Evolutionary conservation across 2,797 vertebrate genomes (phyloP), one percentile per base, ranked within the genome.

Genomic region (Periparus ater): DNA sequence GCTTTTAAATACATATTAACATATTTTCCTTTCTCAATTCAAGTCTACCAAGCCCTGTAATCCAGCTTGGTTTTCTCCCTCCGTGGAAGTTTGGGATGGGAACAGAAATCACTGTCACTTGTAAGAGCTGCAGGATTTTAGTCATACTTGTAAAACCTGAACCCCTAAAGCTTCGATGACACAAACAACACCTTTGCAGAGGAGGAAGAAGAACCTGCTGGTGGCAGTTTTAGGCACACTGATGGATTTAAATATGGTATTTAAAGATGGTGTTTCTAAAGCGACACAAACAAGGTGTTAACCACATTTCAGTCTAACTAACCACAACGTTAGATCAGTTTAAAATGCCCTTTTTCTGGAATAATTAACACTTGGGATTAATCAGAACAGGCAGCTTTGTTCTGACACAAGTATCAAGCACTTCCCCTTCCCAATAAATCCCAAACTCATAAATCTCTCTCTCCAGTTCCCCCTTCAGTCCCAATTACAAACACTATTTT

Each of bases 401-500:
- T 58, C 29, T 10, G 29, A 10, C 71, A 75, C 32, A 51, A 32
- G 2, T 6, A 32, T 9, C 42, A 42, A 61, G 20, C 16, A 4
- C 63, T 88, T 36, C 19, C 44, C 51, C 51, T 77, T 9, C 21
- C 16, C 42, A 65, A 3, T 5, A 45, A 67, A 10, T 48, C 87
- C 57, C 34, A n/a, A 29, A 12, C 25, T 25, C 45, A 14, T 16
- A 40, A 32, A 7, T 29, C 57, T 13, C 78, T 10, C 7, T 20
- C 65, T 78, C 79, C 34, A 21, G 22, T 30, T 91, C 57, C 25
- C 38, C 44, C 70, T 85, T 45, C 63, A 88, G 34, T 40, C 76
- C 66, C 55, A 70, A 68, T 82, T 32, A 68, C 50, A 54, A 87
- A 81, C 54, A 53, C 50, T 83, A 94, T 80, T 96, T 93, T 95